A percentile compares a stretch with the other conserved stretches of the same genome.
Conservation (phyloP, 2,113 vertebrate genomes). For the Hypomesus transpacificus region DNA sequence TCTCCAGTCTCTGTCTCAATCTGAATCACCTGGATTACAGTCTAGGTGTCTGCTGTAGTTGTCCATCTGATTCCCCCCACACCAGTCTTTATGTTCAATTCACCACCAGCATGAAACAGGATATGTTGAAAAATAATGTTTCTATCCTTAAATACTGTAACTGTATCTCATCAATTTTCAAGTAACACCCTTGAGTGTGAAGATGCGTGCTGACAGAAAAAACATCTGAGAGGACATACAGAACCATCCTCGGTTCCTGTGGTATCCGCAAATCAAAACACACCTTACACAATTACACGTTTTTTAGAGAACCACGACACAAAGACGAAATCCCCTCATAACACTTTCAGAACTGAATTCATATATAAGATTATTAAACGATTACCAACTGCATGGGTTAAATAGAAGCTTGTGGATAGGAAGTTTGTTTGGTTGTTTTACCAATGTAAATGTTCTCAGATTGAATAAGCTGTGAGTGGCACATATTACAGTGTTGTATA, state of each 20-base stretch:
- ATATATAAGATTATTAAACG: background rate
- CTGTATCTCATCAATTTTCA: constrained; percentile 31
- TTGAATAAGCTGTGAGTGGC: no score
- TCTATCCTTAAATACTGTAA: constrained; percentile 21
- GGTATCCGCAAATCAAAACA: background rate
- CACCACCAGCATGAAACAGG: constrained; percentile 23
- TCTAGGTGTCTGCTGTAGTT: no score
- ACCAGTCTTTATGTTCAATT: background rate
- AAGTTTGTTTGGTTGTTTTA: no score
- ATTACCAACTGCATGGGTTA: background rate
- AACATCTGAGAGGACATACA: background rate
- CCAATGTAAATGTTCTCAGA: no score
- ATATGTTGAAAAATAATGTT: constrained; percentile 26
- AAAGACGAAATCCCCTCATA: constrained; percentile 5
- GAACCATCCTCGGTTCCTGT: background rate
- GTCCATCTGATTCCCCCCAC: no score
- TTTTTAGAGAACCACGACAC: constrained; percentile 20
- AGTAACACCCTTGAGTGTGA: constrained; percentile 23
- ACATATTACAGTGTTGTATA: background rate
- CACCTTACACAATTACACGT: background rate
- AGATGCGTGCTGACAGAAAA: background rate
- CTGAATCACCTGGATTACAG: no score
- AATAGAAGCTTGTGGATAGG: no score
- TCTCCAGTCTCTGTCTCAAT: no score
- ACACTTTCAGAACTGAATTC: background rate